A percentile compares a stretch with the other conserved stretches of the same genome.
Evolutionary conservation across 2,797 vertebrate genomes (phyloP).

Genomic region (Hyperoplus lanceolatus): DNA sequence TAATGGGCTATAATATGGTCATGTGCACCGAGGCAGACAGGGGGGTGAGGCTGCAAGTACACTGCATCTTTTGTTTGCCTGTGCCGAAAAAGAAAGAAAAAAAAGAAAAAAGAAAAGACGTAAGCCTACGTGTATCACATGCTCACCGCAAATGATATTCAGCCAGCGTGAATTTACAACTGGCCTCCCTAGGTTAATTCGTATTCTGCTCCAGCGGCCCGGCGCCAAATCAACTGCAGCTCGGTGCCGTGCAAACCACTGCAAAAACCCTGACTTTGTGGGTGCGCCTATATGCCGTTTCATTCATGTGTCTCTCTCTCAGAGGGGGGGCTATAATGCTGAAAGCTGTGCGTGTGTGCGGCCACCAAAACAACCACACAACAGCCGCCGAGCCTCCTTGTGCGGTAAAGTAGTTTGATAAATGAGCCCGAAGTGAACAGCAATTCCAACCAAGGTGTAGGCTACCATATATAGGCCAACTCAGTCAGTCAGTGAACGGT

Average conservation of each 20-base stretch:
- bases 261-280: slow-evolving; percentile 72
- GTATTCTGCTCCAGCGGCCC: slow-evolving; percentile 58
- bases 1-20: slow-evolving; percentile 21
- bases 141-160: slow-evolving; percentile 9
- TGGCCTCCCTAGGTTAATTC: slow-evolving; percentile 56
- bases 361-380: slow-evolving; percentile 61
- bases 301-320: slow-evolving; percentile 66
- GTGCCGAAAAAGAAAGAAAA: slow-evolving; percentile 41
- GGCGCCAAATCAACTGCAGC: slow-evolving; percentile 49
- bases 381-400: slow-evolving; percentile 28
- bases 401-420: slow-evolving; percentile 21
- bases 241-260: slow-evolving; percentile 52
- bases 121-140: slow-evolving; percentile 4
- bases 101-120: neutral
- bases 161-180: neutral
- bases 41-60: slow-evolving; percentile 61
- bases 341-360: slow-evolving; percentile 30
- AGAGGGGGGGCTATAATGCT: slow-evolving; percentile 1
- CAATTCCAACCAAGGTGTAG: slow-evolving; percentile 23
- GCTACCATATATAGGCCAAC: slow-evolving; percentile 4
- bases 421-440: neutral
- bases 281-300: slow-evolving; percentile 72
- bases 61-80: slow-evolving; percentile 82
- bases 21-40: slow-evolving; percentile 33
- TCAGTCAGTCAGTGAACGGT: neutral